A percentile compares a stretch with the other conserved stretches of the same genome.
phyloP scores from a whole-genome alignment of 2,113 vertebrate genomes.

The Aythya baeri region DNA sequence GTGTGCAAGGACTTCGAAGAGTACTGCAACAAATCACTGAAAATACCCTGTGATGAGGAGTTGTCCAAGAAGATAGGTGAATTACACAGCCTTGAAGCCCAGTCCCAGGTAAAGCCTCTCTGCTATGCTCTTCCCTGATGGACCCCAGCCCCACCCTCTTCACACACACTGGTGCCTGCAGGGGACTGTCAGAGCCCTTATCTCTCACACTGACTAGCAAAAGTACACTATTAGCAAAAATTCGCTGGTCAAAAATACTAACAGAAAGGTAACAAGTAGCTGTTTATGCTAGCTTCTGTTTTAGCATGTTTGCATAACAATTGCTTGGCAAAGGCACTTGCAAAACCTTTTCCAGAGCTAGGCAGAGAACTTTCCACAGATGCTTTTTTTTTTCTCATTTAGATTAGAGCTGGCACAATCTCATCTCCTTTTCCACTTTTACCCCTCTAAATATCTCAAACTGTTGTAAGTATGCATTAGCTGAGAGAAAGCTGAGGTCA shows the following conservation, averaged over 20 bases:
- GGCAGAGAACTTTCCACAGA: neutral
- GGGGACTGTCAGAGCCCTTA: neutral
- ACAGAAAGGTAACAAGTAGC: neutral
- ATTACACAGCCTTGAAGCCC: slow-evolving; percentile 56
- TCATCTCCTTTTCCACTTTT: neutral
- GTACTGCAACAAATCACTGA: slow-evolving; percentile 25
- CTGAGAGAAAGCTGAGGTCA: neutral
- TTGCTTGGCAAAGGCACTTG: neutral
- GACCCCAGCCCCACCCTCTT: neutral
- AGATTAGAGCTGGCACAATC: fast-evolving
- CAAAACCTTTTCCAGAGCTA: neutral
- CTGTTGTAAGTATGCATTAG: neutral
- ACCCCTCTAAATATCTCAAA: neutral
- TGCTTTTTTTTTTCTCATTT: neutral
- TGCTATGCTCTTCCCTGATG: fast-evolving
- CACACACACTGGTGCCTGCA: neutral
- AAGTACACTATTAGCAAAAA: fast-evolving
- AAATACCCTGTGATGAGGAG: slow-evolving; percentile 66
- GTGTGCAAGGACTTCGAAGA: neutral
- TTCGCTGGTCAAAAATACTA: neutral
- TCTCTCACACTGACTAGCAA: neutral
- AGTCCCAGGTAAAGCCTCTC: slow-evolving; percentile 79
- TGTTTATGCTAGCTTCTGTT: neutral
- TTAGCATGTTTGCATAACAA: neutral
- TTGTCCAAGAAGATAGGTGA: fast-evolving